Base-by-base conservation (phyloP, 2,113 vertebrate species). In the Glaucidium brasilianum region DNA sequence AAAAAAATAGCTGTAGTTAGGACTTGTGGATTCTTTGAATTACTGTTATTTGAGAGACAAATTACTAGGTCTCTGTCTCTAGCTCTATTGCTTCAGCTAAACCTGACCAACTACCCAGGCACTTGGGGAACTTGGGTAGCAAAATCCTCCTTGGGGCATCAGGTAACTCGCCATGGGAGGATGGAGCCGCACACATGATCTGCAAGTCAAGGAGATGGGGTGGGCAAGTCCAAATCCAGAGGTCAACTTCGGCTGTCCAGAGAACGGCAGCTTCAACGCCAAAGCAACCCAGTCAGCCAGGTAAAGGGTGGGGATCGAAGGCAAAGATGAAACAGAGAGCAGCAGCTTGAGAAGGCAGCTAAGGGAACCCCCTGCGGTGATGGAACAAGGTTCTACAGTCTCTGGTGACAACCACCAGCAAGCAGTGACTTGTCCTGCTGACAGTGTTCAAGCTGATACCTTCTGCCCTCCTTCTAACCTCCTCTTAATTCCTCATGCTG, bases 161-260 rank as follows among this genome's bases (percentile, higher is more conserved):
- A 34, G 12, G 37, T 14, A 35, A 47, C 35, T 32, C 4, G 16
- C 9, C 23, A 56, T 1, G 1, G 41, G 43, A 56, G 25, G 34
- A 58, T 1, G 3, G 25, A 75, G 56, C 56, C 34, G 16, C 0
- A 0, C 4, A 6, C 37, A n/a, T 2, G 7, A 23, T 22, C 35
- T 45, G 50, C 43, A 45, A 64, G 43, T 11, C 27, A 8, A 7
- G 32, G 34, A 39, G 39, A 41, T 41, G 10, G 29, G 34, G 34
- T 8, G 34, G 64, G n/a, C 43, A n/a, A 78, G 37, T 27, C 15
- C 27, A 17, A 37, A n/a, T 5, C 19, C 34, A n/a, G 45, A 52
- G 34, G 45, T n/a, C 58, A 59, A 9, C 30, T 59, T 15, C 19
- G 26, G 26, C 1, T 15, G 15, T 11, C 20, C 25, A 59, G 52